Conservation (phyloP, 2,113 vertebrate genomes). For the Cairina moschata region DNA sequence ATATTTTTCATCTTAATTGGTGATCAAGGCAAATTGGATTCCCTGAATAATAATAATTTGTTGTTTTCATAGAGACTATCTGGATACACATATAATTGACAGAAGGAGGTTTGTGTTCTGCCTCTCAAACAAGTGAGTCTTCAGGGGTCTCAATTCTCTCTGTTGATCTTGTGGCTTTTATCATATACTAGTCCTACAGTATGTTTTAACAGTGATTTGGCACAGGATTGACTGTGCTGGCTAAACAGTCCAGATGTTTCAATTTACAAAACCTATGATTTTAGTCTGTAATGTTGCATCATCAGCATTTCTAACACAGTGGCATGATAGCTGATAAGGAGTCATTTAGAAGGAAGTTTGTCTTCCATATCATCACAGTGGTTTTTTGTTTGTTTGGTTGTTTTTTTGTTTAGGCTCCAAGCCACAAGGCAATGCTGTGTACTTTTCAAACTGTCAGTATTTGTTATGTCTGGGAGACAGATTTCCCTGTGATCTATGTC, state of each 20-base stretch:
- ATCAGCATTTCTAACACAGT: neutral
- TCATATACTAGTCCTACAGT: neutral
- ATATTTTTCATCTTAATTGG: neutral
- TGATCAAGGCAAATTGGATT: neutral
- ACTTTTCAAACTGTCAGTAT: neutral
- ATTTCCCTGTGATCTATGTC: slow-evolving; percentile 2
- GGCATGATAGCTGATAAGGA: neutral
- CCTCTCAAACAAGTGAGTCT: neutral
- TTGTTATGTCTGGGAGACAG: neutral
- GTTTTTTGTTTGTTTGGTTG: neutral
- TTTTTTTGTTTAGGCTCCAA: neutral
- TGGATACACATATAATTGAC: neutral
- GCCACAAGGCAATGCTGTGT: neutral
- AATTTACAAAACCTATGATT: neutral
- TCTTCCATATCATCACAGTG: neutral
- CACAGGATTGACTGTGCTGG: neutral
- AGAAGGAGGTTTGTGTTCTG: neutral
- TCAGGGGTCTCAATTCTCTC: neutral
- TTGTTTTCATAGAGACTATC: neutral
- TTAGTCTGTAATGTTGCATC: neutral
- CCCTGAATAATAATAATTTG: neutral
- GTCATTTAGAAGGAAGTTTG: neutral
- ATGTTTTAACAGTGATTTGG: neutral
- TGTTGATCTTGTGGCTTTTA: neutral
- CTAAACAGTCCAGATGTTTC: neutral